phyloP scores from a whole-genome alignment of 2,888 invertebrate genomes.

The Mongoloraphidia duomilia region DNA sequence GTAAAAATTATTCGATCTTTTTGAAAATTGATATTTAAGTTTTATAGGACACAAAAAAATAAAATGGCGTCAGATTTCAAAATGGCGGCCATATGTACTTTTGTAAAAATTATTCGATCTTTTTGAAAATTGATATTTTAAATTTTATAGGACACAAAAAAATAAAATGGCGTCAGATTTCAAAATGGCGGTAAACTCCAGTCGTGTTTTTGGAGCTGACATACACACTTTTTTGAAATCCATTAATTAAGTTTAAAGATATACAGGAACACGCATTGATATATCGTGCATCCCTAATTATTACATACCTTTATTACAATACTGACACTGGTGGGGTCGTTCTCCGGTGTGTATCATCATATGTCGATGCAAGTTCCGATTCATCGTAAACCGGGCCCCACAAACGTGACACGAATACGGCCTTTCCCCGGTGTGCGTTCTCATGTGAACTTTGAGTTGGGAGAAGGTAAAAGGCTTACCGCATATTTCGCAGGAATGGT shows the following conservation, averaged over 20 bases:
- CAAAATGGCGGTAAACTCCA: not conserved
- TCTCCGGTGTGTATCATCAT: conserved; percentile 9
- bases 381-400: conserved; percentile 8
- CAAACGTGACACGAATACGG: conserved; percentile 3
- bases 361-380: conserved; percentile 10
- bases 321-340: conserved; percentile 10
- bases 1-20: too few relatives aligned
- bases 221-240: not conserved
- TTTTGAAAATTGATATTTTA: too few relatives aligned
- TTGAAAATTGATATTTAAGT: too few relatives aligned
- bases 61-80: too few relatives aligned
- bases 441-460: conserved; percentile 9
- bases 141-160: too few relatives aligned
- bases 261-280: too few relatives aligned
- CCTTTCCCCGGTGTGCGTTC: conserved; percentile 10
- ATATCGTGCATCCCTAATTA: too few relatives aligned
- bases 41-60: too few relatives aligned
- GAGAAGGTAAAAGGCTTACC: conserved; percentile 3
- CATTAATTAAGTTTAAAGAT: too few relatives aligned
- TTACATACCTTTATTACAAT: conserved; percentile 10
- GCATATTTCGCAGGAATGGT: conserved; percentile 3
- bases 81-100: too few relatives aligned
- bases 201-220: not conserved
- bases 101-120: too few relatives aligned
- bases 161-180: not conserved